These are phyloP conservation scores for Macquaria ambigua DNA, from an alignment of 2,113 vertebrate species.

Conservation along the genomic window DNA sequence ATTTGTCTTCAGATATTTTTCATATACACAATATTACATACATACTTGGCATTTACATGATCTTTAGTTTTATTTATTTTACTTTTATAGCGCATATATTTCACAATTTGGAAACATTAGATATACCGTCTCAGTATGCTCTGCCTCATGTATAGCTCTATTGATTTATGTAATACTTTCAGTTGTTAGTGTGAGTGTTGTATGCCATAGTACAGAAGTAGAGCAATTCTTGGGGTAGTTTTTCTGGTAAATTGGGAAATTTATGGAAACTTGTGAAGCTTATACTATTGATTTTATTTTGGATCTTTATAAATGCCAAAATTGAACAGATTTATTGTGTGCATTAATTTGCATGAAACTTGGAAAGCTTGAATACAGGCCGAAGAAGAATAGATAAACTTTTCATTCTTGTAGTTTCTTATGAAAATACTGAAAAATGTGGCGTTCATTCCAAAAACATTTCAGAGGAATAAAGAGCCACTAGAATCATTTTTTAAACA, in stretches of 20 bases:
- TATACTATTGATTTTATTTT: not conserved
- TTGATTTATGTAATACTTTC: too few relatives aligned
- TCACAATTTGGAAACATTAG: not conserved
- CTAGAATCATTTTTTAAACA: not conserved
- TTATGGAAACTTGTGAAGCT: not conserved
- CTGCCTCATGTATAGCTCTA: too few relatives aligned
- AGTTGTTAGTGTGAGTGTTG: too few relatives aligned
- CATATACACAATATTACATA: not conserved
- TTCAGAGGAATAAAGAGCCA: not conserved
- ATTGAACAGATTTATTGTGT: not conserved
- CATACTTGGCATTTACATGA: not conserved
- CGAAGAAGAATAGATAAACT: not conserved
- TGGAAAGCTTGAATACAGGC: not conserved
- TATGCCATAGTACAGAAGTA: not conserved
- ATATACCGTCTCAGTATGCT: not conserved
- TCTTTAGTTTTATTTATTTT: not conserved
- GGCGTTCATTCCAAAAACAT: not conserved
- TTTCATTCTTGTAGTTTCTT: not conserved
- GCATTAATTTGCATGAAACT: not conserved
- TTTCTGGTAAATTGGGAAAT: not conserved
- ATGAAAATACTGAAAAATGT: not conserved
- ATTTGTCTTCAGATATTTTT: not conserved
- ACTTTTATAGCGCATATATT: not conserved
- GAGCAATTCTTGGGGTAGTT: not conserved
- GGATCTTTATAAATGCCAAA: not conserved